Base-by-base conservation (phyloP, 2,113 vertebrate species). In the Tapirus terrestris region DNA sequence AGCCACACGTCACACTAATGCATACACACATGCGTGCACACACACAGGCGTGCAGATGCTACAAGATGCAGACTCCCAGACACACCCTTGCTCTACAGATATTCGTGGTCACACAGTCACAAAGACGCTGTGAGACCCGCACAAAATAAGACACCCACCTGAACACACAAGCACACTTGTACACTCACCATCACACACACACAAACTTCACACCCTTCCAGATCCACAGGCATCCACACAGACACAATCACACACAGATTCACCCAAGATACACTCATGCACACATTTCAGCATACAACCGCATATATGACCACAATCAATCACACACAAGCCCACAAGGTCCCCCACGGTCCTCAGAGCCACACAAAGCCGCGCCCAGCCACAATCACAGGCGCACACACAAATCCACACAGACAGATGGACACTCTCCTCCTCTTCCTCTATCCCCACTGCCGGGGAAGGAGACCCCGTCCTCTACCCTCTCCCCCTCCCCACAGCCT, bases 151-250 rank as follows among this genome's bases (percentile, higher is more conserved):
- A 21, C 23, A n/a, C 45, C n/a, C 4, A 67, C 53, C 3, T 6
- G 1, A 18, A 31, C 6, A 4, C 67, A 5, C 4, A 23, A 0
- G 16, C 43, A 14, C 39, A 0, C 36, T 3, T 1, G 36, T 43
- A 36, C 20, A n/a, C 16, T 12, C 68, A 16, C 16, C 9, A 31
- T 4, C 4, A 53, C 27, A 27, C 61, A 6, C 80, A 17, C 36
- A 11, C 16, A 45, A n/a, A 8, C 10, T 45, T 18, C n/a, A 56
- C 48, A 3, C 31, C 31, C 36, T 73, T 53, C 68, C 68, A 27
- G 56, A 20, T 6, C 45, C 58, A 3, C 73, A 45, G 80, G 51
- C 12, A 11, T n/a, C 11, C 43, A 1, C 51, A n/a, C 31, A 8
- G 10, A 39, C 48, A 31, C 16, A 25, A 5, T 1, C 39, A 61